phyloP scores from a whole-genome alignment of 1,140 invertebrate species.

The Drosophila sturtevanti region DNA sequence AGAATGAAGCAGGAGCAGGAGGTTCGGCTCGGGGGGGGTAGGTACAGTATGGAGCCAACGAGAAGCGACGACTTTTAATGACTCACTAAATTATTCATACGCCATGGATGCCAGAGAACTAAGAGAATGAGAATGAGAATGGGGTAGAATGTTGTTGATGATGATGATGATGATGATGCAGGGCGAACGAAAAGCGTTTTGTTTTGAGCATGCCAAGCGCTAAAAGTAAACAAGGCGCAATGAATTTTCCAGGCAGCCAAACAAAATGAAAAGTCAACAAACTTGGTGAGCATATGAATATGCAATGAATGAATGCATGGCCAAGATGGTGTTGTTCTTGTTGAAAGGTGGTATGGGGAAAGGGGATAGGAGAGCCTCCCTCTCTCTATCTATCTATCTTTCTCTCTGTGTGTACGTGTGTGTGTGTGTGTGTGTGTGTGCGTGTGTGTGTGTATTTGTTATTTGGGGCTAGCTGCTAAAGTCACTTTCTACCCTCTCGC shows the following conservation, averaged over 20 bases:
- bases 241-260: constrained; percentile 71
- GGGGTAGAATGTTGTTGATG: too few relatives aligned
- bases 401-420: too few relatives aligned
- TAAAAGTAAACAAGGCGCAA: constrained; percentile 77
- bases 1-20: too few relatives aligned
- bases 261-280: constrained; percentile 82
- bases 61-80: constrained; percentile 66
- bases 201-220: constrained; percentile 77
- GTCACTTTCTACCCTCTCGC: constrained; percentile 77
- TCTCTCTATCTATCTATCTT: too few relatives aligned
- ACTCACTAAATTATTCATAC: constrained; percentile 81
- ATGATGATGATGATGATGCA: background rate
- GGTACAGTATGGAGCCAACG: constrained; percentile 18
- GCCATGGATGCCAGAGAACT: constrained; percentile 59
- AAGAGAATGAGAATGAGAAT: background rate
- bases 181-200: constrained; percentile 68
- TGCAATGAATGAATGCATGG: constrained; percentile 77
- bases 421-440: background rate
- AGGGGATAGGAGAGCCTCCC: background rate
- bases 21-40: background rate
- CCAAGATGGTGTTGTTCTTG: constrained; percentile 65
- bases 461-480: constrained; percentile 51
- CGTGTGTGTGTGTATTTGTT: constrained; percentile 17
- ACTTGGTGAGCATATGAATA: constrained; percentile 70
- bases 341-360: constrained; percentile 22